Evolutionary conservation across 1,140 invertebrate species (phyloP).

Genomic region (Cephus cinctus): DNA sequence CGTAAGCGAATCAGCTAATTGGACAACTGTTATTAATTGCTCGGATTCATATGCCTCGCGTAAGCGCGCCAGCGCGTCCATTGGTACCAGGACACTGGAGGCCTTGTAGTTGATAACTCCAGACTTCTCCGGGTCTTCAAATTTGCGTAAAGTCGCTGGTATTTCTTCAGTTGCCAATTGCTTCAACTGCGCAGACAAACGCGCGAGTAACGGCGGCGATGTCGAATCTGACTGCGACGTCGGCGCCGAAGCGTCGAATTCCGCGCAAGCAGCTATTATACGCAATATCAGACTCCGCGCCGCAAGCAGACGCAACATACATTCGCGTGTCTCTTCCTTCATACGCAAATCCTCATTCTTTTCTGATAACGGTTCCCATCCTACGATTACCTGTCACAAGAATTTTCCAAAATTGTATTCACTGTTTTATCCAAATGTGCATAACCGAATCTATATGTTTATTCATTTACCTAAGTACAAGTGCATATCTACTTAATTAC

Average conservation of each 20-base stretch:
- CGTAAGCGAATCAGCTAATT: conserved; percentile 39
- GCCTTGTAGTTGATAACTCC: conserved; percentile 30
- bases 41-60: conserved; percentile 45
- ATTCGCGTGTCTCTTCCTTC: conserved; percentile 43
- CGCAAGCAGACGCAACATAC: conserved; percentile 42
- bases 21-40: conserved; percentile 42
- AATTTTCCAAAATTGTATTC: conserved; percentile 7
- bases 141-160: conserved; percentile 38
- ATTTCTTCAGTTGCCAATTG: conserved; percentile 37
- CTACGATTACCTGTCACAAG: conserved; percentile 39
- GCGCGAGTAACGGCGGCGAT: too few relatives aligned
- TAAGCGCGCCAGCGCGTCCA: conserved; percentile 48
- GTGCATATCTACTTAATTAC: too few relatives aligned
- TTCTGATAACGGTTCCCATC: conserved; percentile 44
- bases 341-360: conserved; percentile 35
- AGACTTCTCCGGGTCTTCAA: conserved; percentile 18
- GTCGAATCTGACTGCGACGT: too few relatives aligned
- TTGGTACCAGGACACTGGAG: conserved; percentile 44
- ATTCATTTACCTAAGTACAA: background rate
- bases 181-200: conserved; percentile 36
- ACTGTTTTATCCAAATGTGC: background rate
- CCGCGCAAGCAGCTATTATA: conserved; percentile 41
- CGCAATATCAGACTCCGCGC: conserved; percentile 46
- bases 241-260: conserved; percentile 30
- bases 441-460: background rate